phyloP scores from a whole-genome alignment of 1,140 invertebrate species.

The Amyelois transitella region DNA sequence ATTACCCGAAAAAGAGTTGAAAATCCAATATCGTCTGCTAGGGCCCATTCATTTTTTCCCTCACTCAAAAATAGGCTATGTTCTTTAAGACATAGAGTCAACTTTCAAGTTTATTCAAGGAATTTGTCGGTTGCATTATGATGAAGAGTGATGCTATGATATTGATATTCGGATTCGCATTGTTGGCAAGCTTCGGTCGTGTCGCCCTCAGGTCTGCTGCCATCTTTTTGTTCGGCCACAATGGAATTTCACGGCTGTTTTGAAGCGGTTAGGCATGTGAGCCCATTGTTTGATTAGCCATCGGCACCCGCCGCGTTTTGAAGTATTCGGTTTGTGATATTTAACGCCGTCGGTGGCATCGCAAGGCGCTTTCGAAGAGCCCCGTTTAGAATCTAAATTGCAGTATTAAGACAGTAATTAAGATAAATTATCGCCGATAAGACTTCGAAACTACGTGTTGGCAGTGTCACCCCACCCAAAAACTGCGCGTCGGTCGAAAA shows the following conservation, averaged over 20 bases:
- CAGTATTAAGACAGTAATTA: conserved; percentile 64
- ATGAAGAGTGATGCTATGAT: conserved; percentile 33
- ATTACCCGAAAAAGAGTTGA: conserved; percentile 54
- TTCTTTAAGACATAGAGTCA: background rate
- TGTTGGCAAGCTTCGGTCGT: conserved; percentile 31
- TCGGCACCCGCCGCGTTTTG: conserved; percentile 39
- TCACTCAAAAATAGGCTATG: background rate
- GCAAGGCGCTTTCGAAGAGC: conserved; percentile 49
- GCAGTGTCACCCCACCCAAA: conserved; percentile 37
- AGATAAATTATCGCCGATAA: conserved; percentile 68
- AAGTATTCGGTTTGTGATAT: conserved; percentile 49
- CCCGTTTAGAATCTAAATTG: conserved; percentile 62
- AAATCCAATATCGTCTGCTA: conserved; percentile 42
- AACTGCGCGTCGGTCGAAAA: conserved; percentile 45
- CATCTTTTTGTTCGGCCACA: conserved; percentile 37
- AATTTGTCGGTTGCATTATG: conserved; percentile 10
- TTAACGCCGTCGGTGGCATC: conserved; percentile 63
- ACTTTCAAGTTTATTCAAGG: background rate
- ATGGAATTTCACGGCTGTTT: conserved; percentile 42
- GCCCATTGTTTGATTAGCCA: conserved; percentile 60
- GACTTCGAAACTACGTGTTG: conserved; percentile 50
- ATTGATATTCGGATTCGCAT: conserved; percentile 38
- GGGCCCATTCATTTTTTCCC: background rate
- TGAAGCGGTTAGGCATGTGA: conserved; percentile 26
- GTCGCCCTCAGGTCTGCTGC: conserved; percentile 30